A percentile compares a stretch with the other conserved stretches of the same genome.
phyloP scores from a whole-genome alignment of 2,113 vertebrate species.

The Charina bottae region DNA sequence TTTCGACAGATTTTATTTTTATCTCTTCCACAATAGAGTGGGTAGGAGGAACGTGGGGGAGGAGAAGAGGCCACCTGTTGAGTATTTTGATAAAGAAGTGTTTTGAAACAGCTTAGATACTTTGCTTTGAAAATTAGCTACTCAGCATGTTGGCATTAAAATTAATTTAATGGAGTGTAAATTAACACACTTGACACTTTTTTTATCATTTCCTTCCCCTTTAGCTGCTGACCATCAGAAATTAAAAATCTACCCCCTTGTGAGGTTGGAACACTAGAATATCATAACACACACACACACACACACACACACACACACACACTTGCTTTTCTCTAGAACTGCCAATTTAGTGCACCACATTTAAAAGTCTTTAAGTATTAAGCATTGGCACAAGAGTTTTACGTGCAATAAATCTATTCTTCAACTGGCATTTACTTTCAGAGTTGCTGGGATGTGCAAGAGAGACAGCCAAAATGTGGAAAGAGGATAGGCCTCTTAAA shows the following conservation, averaged over 20 bases:
- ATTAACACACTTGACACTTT: conserved; percentile 77
- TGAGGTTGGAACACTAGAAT: conserved; percentile 52
- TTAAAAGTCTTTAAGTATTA: conserved; percentile 74
- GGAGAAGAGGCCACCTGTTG: conserved; percentile 4
- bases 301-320: not conserved
- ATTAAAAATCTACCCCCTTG: conserved; percentile 49
- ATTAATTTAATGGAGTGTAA: conserved; percentile 80
- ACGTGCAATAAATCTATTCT: conserved; percentile 67
- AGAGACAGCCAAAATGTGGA: conserved; percentile 41
- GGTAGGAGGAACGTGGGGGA: not conserved
- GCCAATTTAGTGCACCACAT: conserved; percentile 61
- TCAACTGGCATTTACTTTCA: conserved; percentile 63
- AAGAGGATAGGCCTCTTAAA: conserved; percentile 65
- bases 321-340: conserved; percentile 49
- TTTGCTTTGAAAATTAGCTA: conserved; percentile 72
- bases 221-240: conserved; percentile 61
- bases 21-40: conserved; percentile 24
- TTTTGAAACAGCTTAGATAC: conserved; percentile 68
- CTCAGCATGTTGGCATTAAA: conserved; percentile 73
- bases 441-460: conserved; percentile 57
- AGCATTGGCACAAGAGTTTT: conserved; percentile 57
- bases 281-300: conserved; percentile 5
- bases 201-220: conserved; percentile 67
- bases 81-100: conserved; percentile 57
- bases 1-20: conserved; percentile 31